Percentiles rank a stretch among this genome's conserved stretches.
Conservation (phyloP, 1,140 invertebrate species). For the Notospermus geniculatus region DNA sequence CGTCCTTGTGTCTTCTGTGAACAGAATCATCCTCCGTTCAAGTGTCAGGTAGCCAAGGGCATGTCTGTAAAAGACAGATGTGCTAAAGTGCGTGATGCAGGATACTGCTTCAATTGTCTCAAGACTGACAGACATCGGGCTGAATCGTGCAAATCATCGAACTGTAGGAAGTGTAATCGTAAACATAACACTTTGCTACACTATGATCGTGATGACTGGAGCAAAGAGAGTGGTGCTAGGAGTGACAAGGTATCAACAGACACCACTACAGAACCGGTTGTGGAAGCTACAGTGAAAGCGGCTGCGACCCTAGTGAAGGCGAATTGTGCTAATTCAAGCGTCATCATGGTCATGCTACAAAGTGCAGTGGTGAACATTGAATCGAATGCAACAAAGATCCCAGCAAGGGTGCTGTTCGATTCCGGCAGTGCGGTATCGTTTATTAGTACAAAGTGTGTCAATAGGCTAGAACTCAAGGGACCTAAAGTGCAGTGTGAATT, state of each 20-base stretch:
- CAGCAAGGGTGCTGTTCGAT: background rate
- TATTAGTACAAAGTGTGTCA: background rate
- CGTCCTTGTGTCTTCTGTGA: background rate
- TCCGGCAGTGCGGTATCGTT: background rate
- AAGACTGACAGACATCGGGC: background rate
- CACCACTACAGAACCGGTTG: background rate
- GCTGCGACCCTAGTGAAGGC: background rate
- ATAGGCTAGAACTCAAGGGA: background rate
- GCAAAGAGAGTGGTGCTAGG: background rate
- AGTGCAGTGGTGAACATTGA: background rate
- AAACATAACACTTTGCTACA: background rate
- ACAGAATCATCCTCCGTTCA: background rate
- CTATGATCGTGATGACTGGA: background rate
- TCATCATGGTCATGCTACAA: background rate
- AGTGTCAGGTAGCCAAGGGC: background rate
- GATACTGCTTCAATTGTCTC: background rate
- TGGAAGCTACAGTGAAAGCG: background rate
- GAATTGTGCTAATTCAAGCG: background rate
- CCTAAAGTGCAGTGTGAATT: background rate
- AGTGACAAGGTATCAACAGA: background rate
- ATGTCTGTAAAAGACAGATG: background rate
- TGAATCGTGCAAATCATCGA: background rate
- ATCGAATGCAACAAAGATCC: background rate
- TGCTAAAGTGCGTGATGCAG: background rate
- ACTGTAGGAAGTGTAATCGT: background rate